Base-by-base conservation (phyloP, 2,797 vertebrate genomes). In the Enteromius paludinosus region DNA sequence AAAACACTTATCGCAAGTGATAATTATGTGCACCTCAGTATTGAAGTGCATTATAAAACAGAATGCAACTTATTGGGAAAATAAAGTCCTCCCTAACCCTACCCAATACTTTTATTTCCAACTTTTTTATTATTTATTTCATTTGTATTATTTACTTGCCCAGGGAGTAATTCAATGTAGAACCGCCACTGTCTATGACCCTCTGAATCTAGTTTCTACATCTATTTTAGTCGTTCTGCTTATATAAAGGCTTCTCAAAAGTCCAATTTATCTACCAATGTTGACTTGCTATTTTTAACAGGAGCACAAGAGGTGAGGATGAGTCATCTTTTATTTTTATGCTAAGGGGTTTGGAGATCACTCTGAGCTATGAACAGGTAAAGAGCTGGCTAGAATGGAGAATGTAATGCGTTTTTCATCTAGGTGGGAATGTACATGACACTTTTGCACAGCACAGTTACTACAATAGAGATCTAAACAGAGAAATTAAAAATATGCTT, bases 291-390 rank as follows among this genome's bases (percentile, higher is more conserved):
- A 75, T 80, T 81, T 80, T 84, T 83, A 79, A 70, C 25, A 49
- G 59, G 12, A 33, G 59, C 45, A 33, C 15, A 61, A 35, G 61
- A 23, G 74, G 77, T 47, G 38, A 64, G 41, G 25, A 82, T 82
- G 79, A 85, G 66, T 85, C 84, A 85, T 69, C 47, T 45, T 68
- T 78, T 73, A 78, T 80, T 78, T 74, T 73, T 74, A 64, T 73
- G 33, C 59, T 54, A 43, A 49, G 47, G 61, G 75, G 1, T 28
- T 78, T 79, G 30, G 30, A 70, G 49, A 49, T 77, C 54, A 68
- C 33, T 68, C 68, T 49, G 74, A 59, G 23, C 18, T 72, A 47
- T 76, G 68, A 78, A 82, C 41, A 38, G 74, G 74, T 49, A 84
- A 56, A 65, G 47, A 17, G 65, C 41, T 70, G 59, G 15, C 43